A percentile compares a stretch with the other conserved stretches of the same genome.
These are phyloP conservation scores for Congeria kusceri DNA, from an alignment of 2,888 invertebrate species.

Conservation along the genomic window DNA sequence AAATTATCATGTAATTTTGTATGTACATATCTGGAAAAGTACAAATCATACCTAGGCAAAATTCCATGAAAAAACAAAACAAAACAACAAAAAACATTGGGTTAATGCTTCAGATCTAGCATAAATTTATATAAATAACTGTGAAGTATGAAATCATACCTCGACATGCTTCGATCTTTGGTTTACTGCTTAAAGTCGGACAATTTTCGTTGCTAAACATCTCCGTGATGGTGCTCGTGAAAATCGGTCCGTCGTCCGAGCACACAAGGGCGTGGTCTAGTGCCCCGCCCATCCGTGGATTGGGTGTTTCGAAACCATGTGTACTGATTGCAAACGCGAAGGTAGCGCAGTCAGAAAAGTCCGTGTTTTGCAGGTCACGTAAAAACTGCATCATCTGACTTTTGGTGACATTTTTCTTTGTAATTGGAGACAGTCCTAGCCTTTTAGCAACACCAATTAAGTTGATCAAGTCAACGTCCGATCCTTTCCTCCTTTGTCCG, in stretches of 20 bases:
- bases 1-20: no score
- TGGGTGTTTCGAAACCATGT: conserved; percentile 47
- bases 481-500: conserved; percentile 43
- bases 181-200: conserved; percentile 52
- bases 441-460: conserved; percentile 46
- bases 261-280: conserved; percentile 56
- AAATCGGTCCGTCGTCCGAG: conserved; percentile 53
- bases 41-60: no score
- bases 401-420: conserved; percentile 36
- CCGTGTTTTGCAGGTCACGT: conserved; percentile 17
- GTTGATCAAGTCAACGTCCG: conserved; percentile 47
- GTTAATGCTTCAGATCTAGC: neutral
- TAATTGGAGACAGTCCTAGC: conserved; percentile 28
- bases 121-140: neutral
- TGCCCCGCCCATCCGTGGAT: conserved; percentile 31
- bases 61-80: neutral
- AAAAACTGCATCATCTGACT: conserved; percentile 40
- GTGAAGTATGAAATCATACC: conserved; percentile 28
- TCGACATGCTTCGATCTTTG: conserved; percentile 63
- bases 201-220: conserved; percentile 60
- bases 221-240: conserved; percentile 57
- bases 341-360: conserved; percentile 54
- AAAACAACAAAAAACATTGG: no score
- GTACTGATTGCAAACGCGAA: conserved; percentile 58
- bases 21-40: no score